Base-by-base conservation (phyloP, 2,113 vertebrate species). In the Phainopepla nitens region DNA sequence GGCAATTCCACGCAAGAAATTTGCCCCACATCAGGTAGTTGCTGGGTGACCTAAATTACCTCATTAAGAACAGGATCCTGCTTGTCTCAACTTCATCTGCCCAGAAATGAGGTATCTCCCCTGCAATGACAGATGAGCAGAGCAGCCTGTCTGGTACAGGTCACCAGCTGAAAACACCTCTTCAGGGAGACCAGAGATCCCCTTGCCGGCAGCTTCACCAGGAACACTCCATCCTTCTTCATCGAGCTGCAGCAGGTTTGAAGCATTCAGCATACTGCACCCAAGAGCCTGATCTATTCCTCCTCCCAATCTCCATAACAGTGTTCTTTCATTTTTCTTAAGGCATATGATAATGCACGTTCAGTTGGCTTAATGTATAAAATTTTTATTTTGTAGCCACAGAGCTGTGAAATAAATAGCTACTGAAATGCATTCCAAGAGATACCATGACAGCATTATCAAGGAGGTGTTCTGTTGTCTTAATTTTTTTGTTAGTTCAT, bases 51-150 rank as follows among this genome's bases (percentile, higher is more conserved):
- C 89, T 92, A 90, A 81, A 91, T 97, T 96, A 97, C 95, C 72
- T 97, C 95, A 96, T 78, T 77, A 92, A 50, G 72, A 95, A 80
- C 96, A 97, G 80, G 96, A 95, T 86, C 60, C 80, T 94, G 72
- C 96, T 93, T 96, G 95, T 78, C 93, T 85, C 53, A 58, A 16
- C 54, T 88, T 62, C 57, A 25, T 77, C 80, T 83, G 64, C 95
- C 76, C 91, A 94, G 82, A 90, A 92, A 86, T 64, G 76, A 95
- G 76, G 64, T 64, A 81, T 84, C 80, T 83, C 80, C 78, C 23
- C 4, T 0, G 47, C 1, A 28, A 83, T 78, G 94, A 93, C 86
- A 92, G 94, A 92, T 13, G 68, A 95, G 62, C 61, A 68, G 87
- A 35, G 66, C 70, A 85, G 61, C 7, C 70, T 7, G 36, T 76